Evolutionary conservation across 37 sponge, comb jelly and placozoan genomes (phyloP), one percentile per base, ranked within the genome.

Genomic region (Halichondria panicea): DNA sequence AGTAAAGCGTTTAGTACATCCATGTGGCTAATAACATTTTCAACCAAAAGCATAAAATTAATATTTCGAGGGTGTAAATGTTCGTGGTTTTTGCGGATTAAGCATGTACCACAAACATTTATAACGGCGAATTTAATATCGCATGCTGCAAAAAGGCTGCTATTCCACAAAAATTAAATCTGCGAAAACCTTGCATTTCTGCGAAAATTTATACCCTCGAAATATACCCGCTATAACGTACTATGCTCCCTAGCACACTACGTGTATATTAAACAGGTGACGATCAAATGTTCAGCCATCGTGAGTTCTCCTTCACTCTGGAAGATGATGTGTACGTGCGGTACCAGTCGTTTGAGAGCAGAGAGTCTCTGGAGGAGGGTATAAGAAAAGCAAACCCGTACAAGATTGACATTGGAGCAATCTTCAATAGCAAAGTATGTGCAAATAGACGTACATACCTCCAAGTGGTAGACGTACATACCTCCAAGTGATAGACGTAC

Each of bases 381-480:
- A 63, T 98, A 22, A 80, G 61, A 54, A 87, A 83, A 27, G 43
- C 46, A 13, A 81, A 43, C n/a, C 99, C 99, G 6, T 74, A 86
- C 60, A 98, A 98, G 81, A 98, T 98, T 31, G 99, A 98, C 79
- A 91, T 98, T 39, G 99, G 99, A 42, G 96, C 99, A 11, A 91
- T 98, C 9, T 98, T 86, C 50, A 77, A 70, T 43, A 80, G 74
- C 55, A 90, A 79, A 63, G 93, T 92, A 33, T 45, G 54, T 72
- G 21, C 24, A 25, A 28, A 32, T 30, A 32, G 32, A 55, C 33
- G 72, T 6, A 33, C 11, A 11, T 12, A 27, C 28, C 55, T 71
- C 56, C 11, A 36, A 13, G 67, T 15, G 34, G 34, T 31, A 36
- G 38, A 66, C 32, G n/a, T n/a, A n/a, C n/a, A n/a, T n/a, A n/a